Percentiles rank a stretch among this genome's conserved stretches.
These are phyloP conservation scores for Sphyrna mokarran DNA, from an alignment of 2,113 vertebrate genomes.

Conservation along the genomic window DNA sequence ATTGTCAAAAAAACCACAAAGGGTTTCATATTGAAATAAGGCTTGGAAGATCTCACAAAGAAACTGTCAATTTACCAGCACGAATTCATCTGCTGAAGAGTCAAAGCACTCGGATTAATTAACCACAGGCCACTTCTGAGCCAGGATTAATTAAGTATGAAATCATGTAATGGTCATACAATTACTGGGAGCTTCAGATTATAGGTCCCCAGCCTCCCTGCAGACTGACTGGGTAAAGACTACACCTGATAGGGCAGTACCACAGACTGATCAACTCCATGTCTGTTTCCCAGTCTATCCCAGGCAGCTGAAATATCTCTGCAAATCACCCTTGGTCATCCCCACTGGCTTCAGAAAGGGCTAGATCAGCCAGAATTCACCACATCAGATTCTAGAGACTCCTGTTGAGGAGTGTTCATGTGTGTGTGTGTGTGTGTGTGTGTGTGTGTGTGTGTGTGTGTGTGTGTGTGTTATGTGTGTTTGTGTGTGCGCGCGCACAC, in stretches of 20 bases:
- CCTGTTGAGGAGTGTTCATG: background rate
- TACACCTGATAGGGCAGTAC: background rate
- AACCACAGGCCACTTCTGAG: background rate
- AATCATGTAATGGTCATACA: background rate
- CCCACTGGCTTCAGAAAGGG: background rate
- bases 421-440: background rate
- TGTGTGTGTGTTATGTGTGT: background rate
- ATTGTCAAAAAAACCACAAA: background rate
- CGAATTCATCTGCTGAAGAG: background rate
- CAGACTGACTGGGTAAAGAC: background rate
- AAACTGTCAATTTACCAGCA: background rate
- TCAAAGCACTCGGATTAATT: conserved; percentile 10
- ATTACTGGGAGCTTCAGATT: background rate
- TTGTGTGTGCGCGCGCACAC: background rate
- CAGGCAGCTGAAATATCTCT: background rate
- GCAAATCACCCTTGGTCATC: background rate
- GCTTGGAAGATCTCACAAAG: background rate
- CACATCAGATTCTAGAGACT: background rate
- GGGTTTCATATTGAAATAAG: background rate
- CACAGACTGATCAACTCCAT: background rate
- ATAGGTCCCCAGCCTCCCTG: background rate
- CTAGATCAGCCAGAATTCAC: background rate
- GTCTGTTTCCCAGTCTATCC: background rate
- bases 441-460: too few species aligned
- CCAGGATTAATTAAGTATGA: background rate